A percentile compares a stretch with the other conserved stretches of the same genome.
Conservation (phyloP, 1,140 invertebrate genomes). For the Drosophila equinoxialis region DNA sequence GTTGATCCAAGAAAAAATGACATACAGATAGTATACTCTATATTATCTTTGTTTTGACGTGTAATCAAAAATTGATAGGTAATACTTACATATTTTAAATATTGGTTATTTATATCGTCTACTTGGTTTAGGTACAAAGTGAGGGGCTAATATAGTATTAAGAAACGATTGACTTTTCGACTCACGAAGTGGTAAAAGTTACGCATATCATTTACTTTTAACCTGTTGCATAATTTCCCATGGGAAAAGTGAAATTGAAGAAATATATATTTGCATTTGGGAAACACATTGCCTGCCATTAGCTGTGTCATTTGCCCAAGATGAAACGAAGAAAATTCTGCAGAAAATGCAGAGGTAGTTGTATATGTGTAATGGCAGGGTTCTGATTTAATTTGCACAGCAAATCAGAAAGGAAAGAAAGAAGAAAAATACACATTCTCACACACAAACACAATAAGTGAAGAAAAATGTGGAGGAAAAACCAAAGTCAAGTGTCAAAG, state of each 20-base stretch:
- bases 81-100: too few relatives aligned
- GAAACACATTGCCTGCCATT: conserved; percentile 3
- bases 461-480: neutral
- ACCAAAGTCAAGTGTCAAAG: conserved; percentile 4
- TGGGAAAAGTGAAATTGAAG: neutral
- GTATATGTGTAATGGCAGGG: conserved; percentile 26
- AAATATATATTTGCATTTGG: neutral
- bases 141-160: too few relatives aligned
- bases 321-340: neutral
- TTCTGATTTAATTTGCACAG: conserved; percentile 67
- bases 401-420: conserved; percentile 48
- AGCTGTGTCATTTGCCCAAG: neutral
- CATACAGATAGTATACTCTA: too few relatives aligned
- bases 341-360: conserved; percentile 20
- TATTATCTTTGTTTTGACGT: too few relatives aligned
- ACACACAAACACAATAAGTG: conserved; percentile 23
- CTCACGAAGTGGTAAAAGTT: too few relatives aligned
- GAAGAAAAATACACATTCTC: conserved; percentile 19
- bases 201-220: too few relatives aligned
- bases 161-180: too few relatives aligned
- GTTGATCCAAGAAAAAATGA: too few relatives aligned
- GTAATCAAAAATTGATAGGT: too few relatives aligned
- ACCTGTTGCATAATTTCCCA: neutral
- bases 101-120: too few relatives aligned
- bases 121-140: too few relatives aligned